Conservation (phyloP, 1,140 invertebrate genomes). For the Aphelenchoides avenae region DNA sequence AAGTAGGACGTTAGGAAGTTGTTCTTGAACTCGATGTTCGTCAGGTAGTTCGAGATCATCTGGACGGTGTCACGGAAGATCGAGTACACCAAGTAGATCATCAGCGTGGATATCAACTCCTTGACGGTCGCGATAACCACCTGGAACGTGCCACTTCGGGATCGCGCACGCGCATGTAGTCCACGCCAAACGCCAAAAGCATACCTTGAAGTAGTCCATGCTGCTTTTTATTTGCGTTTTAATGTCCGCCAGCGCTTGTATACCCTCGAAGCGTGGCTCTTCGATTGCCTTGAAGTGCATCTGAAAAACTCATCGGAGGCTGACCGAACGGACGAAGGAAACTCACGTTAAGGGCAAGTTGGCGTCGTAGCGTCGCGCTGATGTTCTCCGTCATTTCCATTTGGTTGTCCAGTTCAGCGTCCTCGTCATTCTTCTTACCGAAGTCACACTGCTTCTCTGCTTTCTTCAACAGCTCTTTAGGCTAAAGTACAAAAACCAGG, state of each 20-base stretch:
- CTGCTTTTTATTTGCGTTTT: constrained; percentile 9
- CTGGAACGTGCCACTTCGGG: constrained; percentile 4
- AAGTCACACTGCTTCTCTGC: constrained; percentile 13
- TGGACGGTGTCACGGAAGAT: constrained; percentile 17
- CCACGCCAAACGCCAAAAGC: neutral
- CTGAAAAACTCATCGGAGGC: constrained; percentile 10
- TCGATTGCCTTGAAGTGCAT: constrained; percentile 35
- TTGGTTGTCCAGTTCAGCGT: constrained; percentile 26
- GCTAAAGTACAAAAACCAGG: constrained; percentile 13
- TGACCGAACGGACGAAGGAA: neutral
- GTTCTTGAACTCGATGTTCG: constrained; percentile 21
- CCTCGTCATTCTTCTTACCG: constrained; percentile 1
- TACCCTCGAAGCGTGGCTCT: constrained; percentile 22
- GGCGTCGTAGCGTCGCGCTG: constrained; percentile 17
- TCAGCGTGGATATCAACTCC: constrained; percentile 19
- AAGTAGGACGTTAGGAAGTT: constrained; percentile 19
- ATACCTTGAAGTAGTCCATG: neutral
- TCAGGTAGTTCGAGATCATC: constrained; percentile 22
- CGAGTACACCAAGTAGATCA: constrained; percentile 32
- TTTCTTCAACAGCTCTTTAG: constrained; percentile 4
- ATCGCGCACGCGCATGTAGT: too few species aligned
- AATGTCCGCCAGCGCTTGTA: constrained; percentile 23
- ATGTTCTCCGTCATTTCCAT: constrained; percentile 32
- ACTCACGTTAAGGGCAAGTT: constrained; percentile 33
- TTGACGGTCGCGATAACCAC: constrained; percentile 13